These are phyloP conservation scores for Noctua janthe DNA, from an alignment of 2,888 invertebrate species.

Conservation along the genomic window DNA sequence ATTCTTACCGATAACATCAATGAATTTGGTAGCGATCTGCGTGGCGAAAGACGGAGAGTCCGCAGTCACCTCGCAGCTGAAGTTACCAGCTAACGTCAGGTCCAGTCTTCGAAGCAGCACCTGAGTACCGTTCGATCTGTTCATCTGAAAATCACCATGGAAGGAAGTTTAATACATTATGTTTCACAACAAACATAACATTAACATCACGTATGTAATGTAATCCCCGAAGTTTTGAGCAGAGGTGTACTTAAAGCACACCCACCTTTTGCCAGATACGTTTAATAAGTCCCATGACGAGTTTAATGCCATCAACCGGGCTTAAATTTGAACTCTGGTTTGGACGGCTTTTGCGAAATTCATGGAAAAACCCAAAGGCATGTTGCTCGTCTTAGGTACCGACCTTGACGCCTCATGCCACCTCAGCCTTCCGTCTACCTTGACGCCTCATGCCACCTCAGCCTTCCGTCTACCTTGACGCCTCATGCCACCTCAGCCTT, in stretches of 20 bases:
- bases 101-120: conserved; percentile 93
- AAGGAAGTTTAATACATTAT: neutral
- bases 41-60: conserved; percentile 93
- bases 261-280: neutral
- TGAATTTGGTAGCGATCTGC: conserved; percentile 91
- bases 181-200: neutral
- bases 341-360: neutral
- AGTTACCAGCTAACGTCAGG: conserved; percentile 93
- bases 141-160: conserved; percentile 89
- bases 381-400: neutral
- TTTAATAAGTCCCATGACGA: neutral
- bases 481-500: too few relatives aligned
- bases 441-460: too few relatives aligned
- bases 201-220: neutral
- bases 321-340: neutral
- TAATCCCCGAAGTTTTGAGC: neutral
- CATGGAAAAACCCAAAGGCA: neutral
- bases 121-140: conserved; percentile 93
- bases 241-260: neutral
- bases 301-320: neutral
- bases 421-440: too few relatives aligned
- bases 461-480: too few relatives aligned
- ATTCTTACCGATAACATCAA: conserved; percentile 94
- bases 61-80: conserved; percentile 95
- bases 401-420: too few relatives aligned